phyloP scores from a whole-genome alignment of 2,113 vertebrate genomes.

The Mus spicilegus region DNA sequence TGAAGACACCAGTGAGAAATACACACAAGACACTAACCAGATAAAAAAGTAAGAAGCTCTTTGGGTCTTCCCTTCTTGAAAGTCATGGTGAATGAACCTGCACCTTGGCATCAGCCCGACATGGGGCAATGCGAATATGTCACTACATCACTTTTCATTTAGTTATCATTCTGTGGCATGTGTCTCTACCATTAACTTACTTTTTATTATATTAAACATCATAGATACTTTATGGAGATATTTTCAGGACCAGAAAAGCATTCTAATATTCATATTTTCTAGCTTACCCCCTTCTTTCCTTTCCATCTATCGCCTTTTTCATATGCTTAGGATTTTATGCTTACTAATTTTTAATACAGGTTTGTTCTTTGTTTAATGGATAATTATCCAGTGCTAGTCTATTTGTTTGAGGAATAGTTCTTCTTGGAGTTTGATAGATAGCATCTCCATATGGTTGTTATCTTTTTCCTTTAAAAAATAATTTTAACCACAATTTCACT shows the following conservation, averaged over 20 bases:
- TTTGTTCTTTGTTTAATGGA: background rate
- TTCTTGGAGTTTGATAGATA: too few relatives aligned
- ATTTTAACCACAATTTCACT: background rate
- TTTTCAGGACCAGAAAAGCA: background rate
- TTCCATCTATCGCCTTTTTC: background rate
- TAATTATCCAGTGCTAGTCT: background rate
- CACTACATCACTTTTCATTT: background rate
- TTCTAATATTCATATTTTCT: background rate
- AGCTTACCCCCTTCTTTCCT: background rate
- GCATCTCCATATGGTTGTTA: background rate
- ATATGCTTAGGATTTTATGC: background rate
- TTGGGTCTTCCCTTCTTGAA: background rate
- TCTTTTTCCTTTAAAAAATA: background rate
- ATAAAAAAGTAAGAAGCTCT: background rate
- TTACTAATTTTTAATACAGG: background rate
- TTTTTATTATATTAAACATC: background rate
- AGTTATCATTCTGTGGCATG: background rate
- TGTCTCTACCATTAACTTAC: background rate
- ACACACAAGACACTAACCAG: background rate
- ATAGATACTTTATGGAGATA: background rate
- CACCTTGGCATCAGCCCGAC: background rate
- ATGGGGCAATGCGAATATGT: background rate
- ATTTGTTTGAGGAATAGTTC: background rate
- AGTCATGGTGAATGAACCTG: background rate
- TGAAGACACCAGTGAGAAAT: accelerated